Conservation (phyloP, 2,888 invertebrate species). For the Craniophora ligustri region DNA sequence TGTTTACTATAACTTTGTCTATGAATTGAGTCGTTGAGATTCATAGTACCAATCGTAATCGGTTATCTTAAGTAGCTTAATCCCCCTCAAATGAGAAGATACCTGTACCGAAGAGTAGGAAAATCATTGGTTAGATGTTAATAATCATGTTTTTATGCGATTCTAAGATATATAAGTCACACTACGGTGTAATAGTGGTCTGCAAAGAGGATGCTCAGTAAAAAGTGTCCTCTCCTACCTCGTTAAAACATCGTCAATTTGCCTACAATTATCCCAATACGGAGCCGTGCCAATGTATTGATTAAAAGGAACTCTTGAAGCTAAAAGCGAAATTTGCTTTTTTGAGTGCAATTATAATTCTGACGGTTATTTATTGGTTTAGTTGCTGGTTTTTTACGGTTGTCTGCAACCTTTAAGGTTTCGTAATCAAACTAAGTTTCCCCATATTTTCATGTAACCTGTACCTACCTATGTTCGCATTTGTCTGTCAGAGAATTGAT, state of each 20-base stretch:
- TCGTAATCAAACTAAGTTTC: too few species aligned
- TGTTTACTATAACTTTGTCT: too few species aligned
- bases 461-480: too few species aligned
- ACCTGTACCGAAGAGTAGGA: too few species aligned
- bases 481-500: too few species aligned
- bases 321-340: constrained; percentile 56
- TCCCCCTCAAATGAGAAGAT: too few species aligned
- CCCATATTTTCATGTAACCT: too few species aligned
- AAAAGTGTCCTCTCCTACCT: constrained; percentile 71
- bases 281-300: constrained; percentile 73
- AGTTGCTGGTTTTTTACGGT: constrained; percentile 38
- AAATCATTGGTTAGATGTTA: too few species aligned
- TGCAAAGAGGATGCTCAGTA: constrained; percentile 50
- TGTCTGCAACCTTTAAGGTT: constrained; percentile 1
- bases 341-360: constrained; percentile 43
- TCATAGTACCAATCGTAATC: too few species aligned
- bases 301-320: constrained; percentile 66
- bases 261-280: constrained; percentile 80
- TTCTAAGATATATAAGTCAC: constrained; percentile 7
- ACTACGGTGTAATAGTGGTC: constrained; percentile 61
- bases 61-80: too few species aligned
- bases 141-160: neutral
- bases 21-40: too few species aligned
- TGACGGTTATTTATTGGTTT: constrained; percentile 52
- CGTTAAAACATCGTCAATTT: constrained; percentile 78